These are phyloP conservation scores for Armadillidium nasatum DNA, from an alignment of 1,140 invertebrate species.

Conservation along the genomic window DNA sequence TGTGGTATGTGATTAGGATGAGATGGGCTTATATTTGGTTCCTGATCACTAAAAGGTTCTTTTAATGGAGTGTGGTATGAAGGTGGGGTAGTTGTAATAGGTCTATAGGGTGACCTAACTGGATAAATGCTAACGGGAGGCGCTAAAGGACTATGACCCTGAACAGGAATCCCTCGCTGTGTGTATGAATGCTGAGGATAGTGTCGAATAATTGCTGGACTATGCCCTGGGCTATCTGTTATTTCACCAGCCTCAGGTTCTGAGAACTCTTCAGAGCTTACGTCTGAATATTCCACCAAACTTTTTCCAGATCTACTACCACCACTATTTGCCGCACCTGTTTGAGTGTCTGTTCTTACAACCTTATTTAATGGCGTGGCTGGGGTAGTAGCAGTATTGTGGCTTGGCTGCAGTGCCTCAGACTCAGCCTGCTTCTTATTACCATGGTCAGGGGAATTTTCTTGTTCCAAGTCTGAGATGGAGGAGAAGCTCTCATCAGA, in stretches of 20 bases:
- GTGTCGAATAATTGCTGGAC: conserved; percentile 29
- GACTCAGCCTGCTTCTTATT: conserved; percentile 3
- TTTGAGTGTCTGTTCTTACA: not conserved
- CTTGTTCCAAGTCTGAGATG: conserved; percentile 41
- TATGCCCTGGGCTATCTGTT: conserved; percentile 55
- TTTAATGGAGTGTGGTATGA: conserved; percentile 1
- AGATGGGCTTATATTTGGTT: not conserved
- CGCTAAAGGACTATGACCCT: conserved; percentile 24
- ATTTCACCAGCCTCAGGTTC: conserved; percentile 83
- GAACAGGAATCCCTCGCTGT: conserved; percentile 22
- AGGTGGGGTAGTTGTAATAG: not conserved
- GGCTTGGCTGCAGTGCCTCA: conserved; percentile 28
- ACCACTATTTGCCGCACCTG: not conserved
- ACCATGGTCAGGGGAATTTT: conserved; percentile 35
- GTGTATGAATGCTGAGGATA: not conserved
- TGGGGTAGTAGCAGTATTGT: conserved; percentile 32
- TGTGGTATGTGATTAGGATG: not conserved
- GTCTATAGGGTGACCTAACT: conserved; percentile 25
- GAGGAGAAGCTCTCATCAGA: conserved; percentile 46
- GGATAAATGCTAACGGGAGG: conserved; percentile 27
- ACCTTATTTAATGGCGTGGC: conserved; percentile 4
- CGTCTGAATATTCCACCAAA: conserved; percentile 73
- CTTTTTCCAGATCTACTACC: conserved; percentile 26
- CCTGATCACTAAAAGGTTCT: not conserved
- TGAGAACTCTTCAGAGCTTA: conserved; percentile 81